phyloP scores from a whole-genome alignment of 1,140 invertebrate species.

The Paralvinella palmiformis region DNA sequence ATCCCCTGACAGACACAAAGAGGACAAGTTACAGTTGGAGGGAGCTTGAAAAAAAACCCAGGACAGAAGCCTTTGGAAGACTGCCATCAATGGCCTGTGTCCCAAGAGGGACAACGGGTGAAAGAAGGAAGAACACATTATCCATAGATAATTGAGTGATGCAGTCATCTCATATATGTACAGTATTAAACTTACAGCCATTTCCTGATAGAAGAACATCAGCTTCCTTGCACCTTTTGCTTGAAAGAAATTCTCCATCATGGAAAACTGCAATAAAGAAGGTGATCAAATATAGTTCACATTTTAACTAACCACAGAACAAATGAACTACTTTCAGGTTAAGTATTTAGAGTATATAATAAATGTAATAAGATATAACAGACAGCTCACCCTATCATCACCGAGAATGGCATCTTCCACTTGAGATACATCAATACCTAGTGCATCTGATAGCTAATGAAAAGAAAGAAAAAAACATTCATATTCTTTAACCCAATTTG shows the following conservation, averaged over 20 bases:
- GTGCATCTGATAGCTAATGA: constrained; percentile 34
- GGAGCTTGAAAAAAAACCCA: too few species aligned
- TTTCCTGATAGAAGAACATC: constrained; percentile 87
- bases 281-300: not conserved
- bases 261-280: not conserved
- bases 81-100: too few species aligned
- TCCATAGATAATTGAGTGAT: not conserved
- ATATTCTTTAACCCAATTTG: too few species aligned
- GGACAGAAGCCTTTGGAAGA: too few species aligned
- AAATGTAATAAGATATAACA: too few species aligned
- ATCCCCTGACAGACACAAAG: too few species aligned
- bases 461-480: constrained; percentile 12
- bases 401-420: constrained; percentile 46
- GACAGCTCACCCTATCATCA: constrained; percentile 46
- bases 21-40: too few species aligned
- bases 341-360: too few species aligned
- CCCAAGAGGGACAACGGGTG: too few species aligned
- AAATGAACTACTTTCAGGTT: too few species aligned
- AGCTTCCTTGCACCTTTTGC: constrained; percentile 80
- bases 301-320: too few species aligned
- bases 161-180: not conserved
- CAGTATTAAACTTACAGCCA: constrained; percentile 50
- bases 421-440: constrained; percentile 33
- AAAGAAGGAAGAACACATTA: too few species aligned
- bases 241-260: constrained; percentile 74